These are phyloP conservation scores for Arvicanthis niloticus DNA, from an alignment of 2,113 vertebrate species.

Conservation along the genomic window DNA sequence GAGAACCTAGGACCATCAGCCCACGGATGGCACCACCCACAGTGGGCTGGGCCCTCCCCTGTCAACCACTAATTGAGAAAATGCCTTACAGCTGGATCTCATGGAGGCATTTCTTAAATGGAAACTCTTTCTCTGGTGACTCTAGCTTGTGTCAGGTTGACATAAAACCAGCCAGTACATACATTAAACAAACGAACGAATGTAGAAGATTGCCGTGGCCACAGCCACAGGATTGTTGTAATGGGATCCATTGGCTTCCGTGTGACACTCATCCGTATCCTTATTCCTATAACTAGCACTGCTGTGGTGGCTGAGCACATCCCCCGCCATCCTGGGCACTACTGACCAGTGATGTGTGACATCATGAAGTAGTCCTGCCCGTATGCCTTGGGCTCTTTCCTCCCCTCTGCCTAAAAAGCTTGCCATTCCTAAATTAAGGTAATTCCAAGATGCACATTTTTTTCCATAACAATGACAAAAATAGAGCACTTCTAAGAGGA, in stretches of 20 bases:
- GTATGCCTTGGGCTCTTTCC: no score
- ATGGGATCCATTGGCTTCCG: slow-evolving; percentile 99
- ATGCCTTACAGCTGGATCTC: no score
- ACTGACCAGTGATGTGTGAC: neutral
- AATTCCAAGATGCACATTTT: neutral
- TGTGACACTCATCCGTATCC: slow-evolving; percentile 96
- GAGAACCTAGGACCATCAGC: no score
- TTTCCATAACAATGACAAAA: neutral
- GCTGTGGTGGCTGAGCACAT: slow-evolving; percentile 88
- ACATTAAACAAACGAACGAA: neutral
- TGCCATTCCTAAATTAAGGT: neutral
- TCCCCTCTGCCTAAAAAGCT: no score
- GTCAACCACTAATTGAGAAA: no score
- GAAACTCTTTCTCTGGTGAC: no score
- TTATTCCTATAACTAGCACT: slow-evolving; percentile 95
- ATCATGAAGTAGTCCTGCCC: neutral
- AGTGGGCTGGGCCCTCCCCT: no score
- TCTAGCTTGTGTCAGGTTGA: no score
- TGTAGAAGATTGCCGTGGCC: slow-evolving; percentile 98
- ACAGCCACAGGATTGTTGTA: slow-evolving; percentile 97
- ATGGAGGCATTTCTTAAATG: no score
- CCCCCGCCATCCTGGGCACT: no score
- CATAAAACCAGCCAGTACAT: no score
- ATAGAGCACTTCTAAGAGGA: neutral
- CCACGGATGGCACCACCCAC: no score